Evolutionary conservation across 2,797 vertebrate genomes (phyloP).

Genomic region (Poecilia wingei): DNA sequence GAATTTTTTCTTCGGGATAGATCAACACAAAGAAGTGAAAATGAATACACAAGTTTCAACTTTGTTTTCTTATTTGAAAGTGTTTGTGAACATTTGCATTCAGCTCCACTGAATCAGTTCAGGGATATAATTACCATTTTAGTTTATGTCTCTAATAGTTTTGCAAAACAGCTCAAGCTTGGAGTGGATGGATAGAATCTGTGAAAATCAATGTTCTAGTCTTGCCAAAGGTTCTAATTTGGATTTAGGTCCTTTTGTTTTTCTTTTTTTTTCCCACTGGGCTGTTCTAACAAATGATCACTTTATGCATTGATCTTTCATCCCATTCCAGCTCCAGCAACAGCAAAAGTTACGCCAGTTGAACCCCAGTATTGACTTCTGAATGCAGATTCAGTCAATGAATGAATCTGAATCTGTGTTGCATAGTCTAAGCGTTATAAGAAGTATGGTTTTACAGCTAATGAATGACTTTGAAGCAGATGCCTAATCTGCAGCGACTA

Average conservation of each 20-base stretch:
- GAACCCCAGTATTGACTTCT: not conserved
- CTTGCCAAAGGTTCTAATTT: not conserved
- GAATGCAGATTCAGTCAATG: not conserved
- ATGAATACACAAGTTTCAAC: not conserved
- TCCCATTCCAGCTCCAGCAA: not conserved
- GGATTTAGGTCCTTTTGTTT: not conserved
- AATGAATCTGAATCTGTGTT: not conserved
- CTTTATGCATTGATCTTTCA: not conserved
- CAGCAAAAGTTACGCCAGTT: not conserved
- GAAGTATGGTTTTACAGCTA: not conserved
- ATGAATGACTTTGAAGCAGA: not conserved
- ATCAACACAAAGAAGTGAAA: not conserved
- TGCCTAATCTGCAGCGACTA: not conserved
- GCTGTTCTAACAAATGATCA: not conserved
- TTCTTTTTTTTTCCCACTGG: not conserved
- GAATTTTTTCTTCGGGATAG: not conserved
- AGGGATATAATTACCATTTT: not conserved
- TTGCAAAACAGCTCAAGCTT: not conserved
- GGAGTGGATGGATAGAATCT: not conserved
- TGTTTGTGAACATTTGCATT: conserved; percentile 25
- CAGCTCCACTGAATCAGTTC: not conserved
- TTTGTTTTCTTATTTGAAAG: conserved; percentile 4
- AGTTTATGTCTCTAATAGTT: not conserved
- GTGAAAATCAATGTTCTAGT: not conserved
- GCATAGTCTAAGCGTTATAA: not conserved